Evolutionary conservation across 2,113 vertebrate species (phyloP), one percentile per base, ranked within the genome.

Genomic region (Phocoena phocoena): DNA sequence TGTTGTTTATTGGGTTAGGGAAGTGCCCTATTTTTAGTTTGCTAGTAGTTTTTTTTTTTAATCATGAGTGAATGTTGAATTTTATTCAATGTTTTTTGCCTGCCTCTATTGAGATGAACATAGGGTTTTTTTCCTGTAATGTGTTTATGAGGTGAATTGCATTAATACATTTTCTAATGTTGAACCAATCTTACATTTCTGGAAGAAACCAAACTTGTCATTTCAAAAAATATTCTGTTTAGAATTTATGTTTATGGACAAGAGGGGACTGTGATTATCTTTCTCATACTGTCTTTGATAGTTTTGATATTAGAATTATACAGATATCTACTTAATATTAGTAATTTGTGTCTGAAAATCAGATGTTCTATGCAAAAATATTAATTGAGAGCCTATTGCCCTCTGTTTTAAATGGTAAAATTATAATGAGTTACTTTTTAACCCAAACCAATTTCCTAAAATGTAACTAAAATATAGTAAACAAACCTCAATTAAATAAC

Each of bases 341-440:
- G 31, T 70, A 47, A 91, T 68, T 94, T 62, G 26, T 82, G 86
- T 74, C 47, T 74, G 82, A 87, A 94, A 87, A 53, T 94, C 60
- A 31, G 47, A 71, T 91, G 38, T 47, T 73, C 10, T 65, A 6
- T 76, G 60, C 60, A 87, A 41, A 80, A 77, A 53, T 41, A 67
- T 65, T 85, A 93, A 55, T 63, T 93, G 71, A n/a, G 28, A 92
- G 21, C 28, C 13, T 38, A 70, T 70, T 83, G 89, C 20, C 47
- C 26, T 92, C 92, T 18, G 21, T 71, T 89, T 92, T 55, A 92
- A 79, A 53, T 71, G 36, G 55, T 58, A 77, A 65, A 92, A 65
- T 77, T 88, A 21, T 83, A 71, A 63, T 47, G 20, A 33, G n/a
- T 85, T 84, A 71, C 36, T 89, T 65, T 31, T 85, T 85, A 79